Base-by-base conservation (phyloP, 2,888 invertebrate species). In the Chymomyza fuscimana region DNA sequence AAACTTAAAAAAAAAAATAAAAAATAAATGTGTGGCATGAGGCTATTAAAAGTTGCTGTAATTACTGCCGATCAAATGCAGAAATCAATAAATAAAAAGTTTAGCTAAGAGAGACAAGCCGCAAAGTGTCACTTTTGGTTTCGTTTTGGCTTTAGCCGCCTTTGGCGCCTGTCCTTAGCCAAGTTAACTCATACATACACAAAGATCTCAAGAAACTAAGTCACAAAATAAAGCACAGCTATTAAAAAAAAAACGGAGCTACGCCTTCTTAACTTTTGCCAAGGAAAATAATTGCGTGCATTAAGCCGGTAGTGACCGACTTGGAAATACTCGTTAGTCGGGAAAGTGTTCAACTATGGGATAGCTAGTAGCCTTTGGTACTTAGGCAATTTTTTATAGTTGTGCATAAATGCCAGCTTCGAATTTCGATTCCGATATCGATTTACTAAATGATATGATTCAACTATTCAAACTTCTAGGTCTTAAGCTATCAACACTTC, bases 51-150 rank as follows among this genome's bases (percentile, higher is more conserved):
- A 46, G 40, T 46, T 46, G 65, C 67, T 25, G 84, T 76, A 82
- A 82, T 82, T 82, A 87, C 76, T 67, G 65, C 72, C 82, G 64
- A 59, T 65, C 77, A 76, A 60, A 60, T 36, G 32, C n/a, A 36
- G 60, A 60, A 32, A 83, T 82, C 83, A 80, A 87, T 87, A 83
- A 87, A 86, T 86, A 82, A 87, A 83, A 72, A 86, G 86, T 78
- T 82, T 75, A 73, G 72, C 63, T 74, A 74, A 46, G 25, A 65
- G 25, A 65, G 29, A 22, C 52, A 70, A 51, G 60, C 52, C 50
- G 62, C 66, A 75, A 79, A 81, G 78, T 82, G 75, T 73, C 76
- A 74, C 72, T 73, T 79, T 80, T 74, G 74, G 71, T 80, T 78
- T 74, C 78, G 61, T 40, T 22, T 56, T 16, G 59, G 56, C n/a